phyloP scores from a whole-genome alignment of 2,797 vertebrate genomes.

The Craterocephalus amniculus region DNA sequence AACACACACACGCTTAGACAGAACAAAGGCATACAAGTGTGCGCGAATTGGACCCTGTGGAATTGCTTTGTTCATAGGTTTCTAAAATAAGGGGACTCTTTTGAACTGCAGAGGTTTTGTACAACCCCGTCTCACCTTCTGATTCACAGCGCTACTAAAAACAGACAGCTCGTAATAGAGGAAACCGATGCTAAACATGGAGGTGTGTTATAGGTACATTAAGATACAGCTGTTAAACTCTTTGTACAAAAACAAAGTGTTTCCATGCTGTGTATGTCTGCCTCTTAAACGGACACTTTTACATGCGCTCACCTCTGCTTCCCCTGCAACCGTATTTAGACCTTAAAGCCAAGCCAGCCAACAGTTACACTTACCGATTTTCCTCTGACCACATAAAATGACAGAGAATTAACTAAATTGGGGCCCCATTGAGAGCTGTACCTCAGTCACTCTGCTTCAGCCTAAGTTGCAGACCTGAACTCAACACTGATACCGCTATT shows the following conservation, averaged over 20 bases:
- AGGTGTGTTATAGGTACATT: slow-evolving; percentile 30
- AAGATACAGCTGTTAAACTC: slow-evolving; percentile 21
- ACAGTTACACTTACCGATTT: slow-evolving; percentile 47
- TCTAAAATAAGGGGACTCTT: slow-evolving; percentile 55
- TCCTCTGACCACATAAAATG: slow-evolving; percentile 40
- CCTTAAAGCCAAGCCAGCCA: slow-evolving; percentile 32
- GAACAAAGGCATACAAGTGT: slow-evolving; percentile 68
- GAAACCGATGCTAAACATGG: slow-evolving; percentile 30
- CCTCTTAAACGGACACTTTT: slow-evolving; percentile 27
- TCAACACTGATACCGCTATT: slow-evolving; percentile 68
- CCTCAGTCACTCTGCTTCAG: slow-evolving; percentile 64
- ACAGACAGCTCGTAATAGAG: slow-evolving; percentile 36
- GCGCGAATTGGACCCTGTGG: slow-evolving; percentile 68
- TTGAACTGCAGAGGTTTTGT: slow-evolving; percentile 65
- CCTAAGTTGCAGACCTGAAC: slow-evolving; percentile 51
- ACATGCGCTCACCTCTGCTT: neutral
- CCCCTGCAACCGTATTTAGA: slow-evolving; percentile 1
- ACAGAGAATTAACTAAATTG: slow-evolving; percentile 52
- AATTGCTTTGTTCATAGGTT: slow-evolving; percentile 55
- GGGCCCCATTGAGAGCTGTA: slow-evolving; percentile 45
- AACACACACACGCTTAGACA: slow-evolving; percentile 75
- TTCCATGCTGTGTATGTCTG: slow-evolving; percentile 62
- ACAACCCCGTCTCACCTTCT: slow-evolving; percentile 52
- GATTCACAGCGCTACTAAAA: slow-evolving; percentile 50
- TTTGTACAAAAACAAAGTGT: slow-evolving; percentile 40